phyloP scores from a whole-genome alignment of 1,140 invertebrate species.

The Papilio aristodemus region DNA sequence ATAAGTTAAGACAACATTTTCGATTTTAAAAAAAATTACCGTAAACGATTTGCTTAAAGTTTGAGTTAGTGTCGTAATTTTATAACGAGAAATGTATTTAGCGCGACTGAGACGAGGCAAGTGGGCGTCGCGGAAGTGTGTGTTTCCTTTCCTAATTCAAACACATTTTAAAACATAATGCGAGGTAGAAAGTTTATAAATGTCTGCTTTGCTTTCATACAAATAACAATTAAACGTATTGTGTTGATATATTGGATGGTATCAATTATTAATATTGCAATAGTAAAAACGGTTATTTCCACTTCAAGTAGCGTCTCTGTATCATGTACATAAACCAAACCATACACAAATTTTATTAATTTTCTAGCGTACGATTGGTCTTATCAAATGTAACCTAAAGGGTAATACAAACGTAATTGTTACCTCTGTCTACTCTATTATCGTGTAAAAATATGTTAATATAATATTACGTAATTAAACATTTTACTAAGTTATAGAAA shows the following conservation, averaged over 20 bases:
- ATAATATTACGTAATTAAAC: too few species aligned
- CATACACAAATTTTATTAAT: too few species aligned
- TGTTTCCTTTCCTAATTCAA: constrained; percentile 29
- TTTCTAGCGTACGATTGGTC: too few species aligned
- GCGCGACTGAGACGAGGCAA: not conserved
- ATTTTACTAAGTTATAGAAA: too few species aligned
- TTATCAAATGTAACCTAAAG: too few species aligned
- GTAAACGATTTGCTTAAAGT: constrained; percentile 7
- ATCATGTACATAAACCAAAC: too few species aligned
- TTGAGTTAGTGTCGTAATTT: constrained; percentile 20
- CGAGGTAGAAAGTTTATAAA: constrained; percentile 25
- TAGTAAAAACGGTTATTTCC: too few species aligned
- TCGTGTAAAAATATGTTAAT: too few species aligned
- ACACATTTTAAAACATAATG: constrained; percentile 24
- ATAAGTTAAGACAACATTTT: constrained; percentile 14
- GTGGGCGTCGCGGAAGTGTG: constrained; percentile 30
- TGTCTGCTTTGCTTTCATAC: not conserved
- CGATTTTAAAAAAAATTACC: not conserved
- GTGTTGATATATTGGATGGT: not conserved
- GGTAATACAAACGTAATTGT: too few species aligned
- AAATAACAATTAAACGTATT: not conserved
- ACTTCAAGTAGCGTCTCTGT: too few species aligned
- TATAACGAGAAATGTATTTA: constrained; percentile 24
- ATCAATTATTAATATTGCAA: too few species aligned
- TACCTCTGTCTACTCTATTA: too few species aligned